Evolutionary conservation across 2,797 vertebrate species (phyloP), one percentile per base, ranked within the genome.

Genomic region (Siniperca undulata): DNA sequence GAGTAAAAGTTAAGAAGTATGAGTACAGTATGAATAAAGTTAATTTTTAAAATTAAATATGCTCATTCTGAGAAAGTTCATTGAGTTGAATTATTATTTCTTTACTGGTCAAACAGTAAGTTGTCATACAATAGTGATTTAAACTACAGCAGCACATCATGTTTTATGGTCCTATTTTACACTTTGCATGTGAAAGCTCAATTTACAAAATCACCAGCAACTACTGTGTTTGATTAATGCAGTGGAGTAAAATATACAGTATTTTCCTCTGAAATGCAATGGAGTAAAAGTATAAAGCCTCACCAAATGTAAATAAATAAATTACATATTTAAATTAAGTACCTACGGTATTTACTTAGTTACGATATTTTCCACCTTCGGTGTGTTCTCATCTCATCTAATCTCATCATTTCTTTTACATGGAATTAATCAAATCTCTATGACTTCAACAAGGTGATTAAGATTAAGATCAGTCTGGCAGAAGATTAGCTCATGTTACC

Each of bases 401-500:
- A 27, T 30, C 30, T 30, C 30, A 20, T 59, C 30, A 34, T 59
- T 60, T 36, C 13, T 58, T 30, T 30, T 7, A 58, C 55, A 58
- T 16, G 7, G 16, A 61, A 22, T 61, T 7, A 62, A 42, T 78
- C 22, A n/a, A 70, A 70, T 60, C 22, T 62, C n/a, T 14, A 2
- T 72, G 72, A 65, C 34, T 59, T 69, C 6, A 65, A 13, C 65
- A 53, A 40, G 10, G 14, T 53, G 24, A 60, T 67, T 24, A 69
- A 34, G 55, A 81, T 70, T 40, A 65, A 44, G 38, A 70, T 88
- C 22, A 50, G 36, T 64, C 44, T 78, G 50, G 40, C 65, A 55
- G 67, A 56, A 53, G 34, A 66, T 78, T 52, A 90, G 34, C 61
- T 80, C 70, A 48, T 81, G 74, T 75, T 74, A 62, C 77, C 62